Base-by-base conservation (phyloP, 2,888 invertebrate genomes). In the Mimachlamys varia region DNA sequence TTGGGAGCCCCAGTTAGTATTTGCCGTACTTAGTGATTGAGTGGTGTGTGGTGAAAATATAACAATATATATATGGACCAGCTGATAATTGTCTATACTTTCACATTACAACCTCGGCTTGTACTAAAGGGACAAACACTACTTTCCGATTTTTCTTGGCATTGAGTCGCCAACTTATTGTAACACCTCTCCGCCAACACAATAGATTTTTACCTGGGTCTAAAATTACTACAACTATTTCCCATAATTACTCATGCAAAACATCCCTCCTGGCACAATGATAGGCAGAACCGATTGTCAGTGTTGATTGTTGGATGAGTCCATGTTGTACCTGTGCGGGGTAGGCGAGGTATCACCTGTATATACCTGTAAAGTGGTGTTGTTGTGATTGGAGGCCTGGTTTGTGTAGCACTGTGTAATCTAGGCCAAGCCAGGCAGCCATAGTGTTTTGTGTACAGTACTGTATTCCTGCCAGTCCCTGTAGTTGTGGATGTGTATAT, bases 391-490 rank as follows among this genome's bases (percentile, higher is more conserved):
- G 33, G 76, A 15, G 27, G 33, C 0, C 53, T 53, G 53, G 44
- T 58, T 27, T 76, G 76, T 27, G 76, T 27, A 33, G 27, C 76
- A n/a, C n/a, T n/a, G n/a, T 76, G 27, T 27, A 76, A 76, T 27
- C 76, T 76, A 76, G 76, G 76, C 76, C 76, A 76, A 76, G 76
- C 76, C 76, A 33, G 76, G 76, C 76, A 76, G 76, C 76, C 76
- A 76, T 76, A 76, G 76, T 76, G 33, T 27, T 22, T 76, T 76
- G 76, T 76, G 33, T 76, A 27, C 33, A 76, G 76, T 76, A 76
- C 76, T 76, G 12, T 62, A 58, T n/a, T 3, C 22, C 27, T 2
- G 22, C 62, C 19, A 53, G 58, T 10, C 2, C 58, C 58, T 13
- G 5, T 33, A 76, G 76, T 76, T 22, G 62, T 22, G 10, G 62